Evolutionary conservation across 1,140 invertebrate species (phyloP), one percentile per base, ranked within the genome.

Genomic region (Cydia strobilella): DNA sequence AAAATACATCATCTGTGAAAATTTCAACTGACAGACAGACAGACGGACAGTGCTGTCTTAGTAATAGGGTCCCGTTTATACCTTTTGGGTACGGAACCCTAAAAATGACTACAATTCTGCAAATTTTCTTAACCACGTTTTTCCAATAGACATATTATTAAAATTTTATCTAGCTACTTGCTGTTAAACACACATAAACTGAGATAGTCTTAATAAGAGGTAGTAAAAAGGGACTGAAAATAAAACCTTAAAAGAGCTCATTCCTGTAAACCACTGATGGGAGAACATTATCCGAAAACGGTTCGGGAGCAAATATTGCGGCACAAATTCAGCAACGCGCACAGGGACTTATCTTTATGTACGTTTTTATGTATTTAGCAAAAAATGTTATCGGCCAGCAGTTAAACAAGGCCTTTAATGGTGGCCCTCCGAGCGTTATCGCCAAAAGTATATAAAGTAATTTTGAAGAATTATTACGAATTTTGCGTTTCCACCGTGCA

Each of bases 311-410:
- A 83, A 84, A 83, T 85, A 85, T 87, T 82, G 86, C 82, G 80
- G 78, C 81, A 79, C 77, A 84, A 82, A 81, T 86, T 88, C 80
- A 79, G 78, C 79, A 81, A 75, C 79, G 78, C 79, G 80, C 80
- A 77, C 74, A 78, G 78, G 77, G 80, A 89, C 82, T 90, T 89
- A 89, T 87, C 86, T 90, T 89, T 90, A 89, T 84, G 84, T 85
- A 88, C 78, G 85, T 82, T 90, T 88, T 90, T 89, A 89, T 84
- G 85, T 88, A 84, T 88, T 87, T 85, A 77, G 79, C 81, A 77
- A 79, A 79, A 86, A 89, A 86, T 84, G 80, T 89, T 90, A 91
- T 89, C 84, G 79, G 78, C 74, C 81, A 85, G 81, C 80, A 80
- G 81, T 86, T 82, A 84, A 87, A 82, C 74, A 80, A 80, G 79